Conservation (phyloP, 2,797 vertebrate genomes). For the Aeoliscus strigatus region DNA sequence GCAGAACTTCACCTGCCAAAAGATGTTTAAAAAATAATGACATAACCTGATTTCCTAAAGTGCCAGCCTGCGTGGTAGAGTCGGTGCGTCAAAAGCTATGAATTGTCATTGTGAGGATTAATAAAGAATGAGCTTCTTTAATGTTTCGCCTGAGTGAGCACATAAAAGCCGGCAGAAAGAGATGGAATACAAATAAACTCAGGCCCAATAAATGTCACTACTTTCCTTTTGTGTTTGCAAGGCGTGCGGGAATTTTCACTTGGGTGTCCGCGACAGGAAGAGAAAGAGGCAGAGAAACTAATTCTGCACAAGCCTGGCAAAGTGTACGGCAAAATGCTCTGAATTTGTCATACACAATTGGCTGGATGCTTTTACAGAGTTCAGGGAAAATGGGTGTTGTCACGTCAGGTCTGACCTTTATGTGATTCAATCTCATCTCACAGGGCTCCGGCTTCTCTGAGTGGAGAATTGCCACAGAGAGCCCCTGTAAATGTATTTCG, state of each 20-base stretch:
- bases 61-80: constrained; percentile 46
- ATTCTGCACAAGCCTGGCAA: constrained; percentile 51
- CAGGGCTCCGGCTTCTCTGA: constrained; percentile 27
- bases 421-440: constrained; percentile 40
- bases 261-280: constrained; percentile 42
- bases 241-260: constrained; percentile 56
- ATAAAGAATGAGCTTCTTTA: constrained; percentile 79
- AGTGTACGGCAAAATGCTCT: constrained; percentile 52
- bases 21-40: constrained; percentile 61
- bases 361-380: constrained; percentile 36
- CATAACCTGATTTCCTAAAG: constrained; percentile 56
- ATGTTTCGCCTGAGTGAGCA: constrained; percentile 72
- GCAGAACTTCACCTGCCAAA: constrained; percentile 36
- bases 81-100: constrained; percentile 58
- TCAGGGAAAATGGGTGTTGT: constrained; percentile 32
- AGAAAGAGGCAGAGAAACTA: constrained; percentile 43
- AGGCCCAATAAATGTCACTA: constrained; percentile 64
- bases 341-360: constrained; percentile 59
- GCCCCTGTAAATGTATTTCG: constrained; percentile 32
- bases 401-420: constrained; percentile 34
- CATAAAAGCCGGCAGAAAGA: constrained; percentile 70
- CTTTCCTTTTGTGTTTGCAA: constrained; percentile 60
- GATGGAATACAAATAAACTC: constrained; percentile 75
- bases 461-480: constrained; percentile 22
- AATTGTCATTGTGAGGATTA: constrained; percentile 75